phyloP scores from a whole-genome alignment of 2,113 vertebrate species.

The Amphilophus citrinellus region DNA sequence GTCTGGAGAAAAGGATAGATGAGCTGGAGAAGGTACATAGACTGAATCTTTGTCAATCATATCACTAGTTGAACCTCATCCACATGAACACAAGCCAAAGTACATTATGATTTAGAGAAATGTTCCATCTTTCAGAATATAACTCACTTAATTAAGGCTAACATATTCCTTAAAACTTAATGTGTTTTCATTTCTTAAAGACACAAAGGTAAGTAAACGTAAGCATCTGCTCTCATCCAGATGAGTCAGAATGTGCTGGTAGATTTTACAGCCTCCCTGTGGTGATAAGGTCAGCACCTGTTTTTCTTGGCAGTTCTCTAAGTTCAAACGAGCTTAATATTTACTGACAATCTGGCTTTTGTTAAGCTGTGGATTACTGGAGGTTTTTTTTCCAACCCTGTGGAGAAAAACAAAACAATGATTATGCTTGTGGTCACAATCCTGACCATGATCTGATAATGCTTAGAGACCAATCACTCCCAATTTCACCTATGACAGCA shows the following conservation, averaged over 20 bases:
- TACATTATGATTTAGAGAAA: background rate
- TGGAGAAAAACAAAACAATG: too few species aligned
- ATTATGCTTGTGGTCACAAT: too few species aligned
- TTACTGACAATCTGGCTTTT: background rate
- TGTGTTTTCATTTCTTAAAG: background rate
- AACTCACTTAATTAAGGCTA: background rate
- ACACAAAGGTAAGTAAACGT: background rate
- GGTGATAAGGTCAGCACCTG: constrained; percentile 35
- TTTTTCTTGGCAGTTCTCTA: constrained; percentile 6
- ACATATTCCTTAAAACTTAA: background rate
- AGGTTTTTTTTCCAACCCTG: background rate
- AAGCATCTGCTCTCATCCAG: constrained; percentile 28
- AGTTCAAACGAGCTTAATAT: background rate
- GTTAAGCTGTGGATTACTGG: background rate
- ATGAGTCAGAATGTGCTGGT: constrained; percentile 13
- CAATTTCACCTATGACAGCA: too few species aligned
- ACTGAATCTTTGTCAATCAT: background rate
- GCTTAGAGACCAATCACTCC: too few species aligned
- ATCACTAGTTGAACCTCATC: background rate
- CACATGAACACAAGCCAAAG: background rate
- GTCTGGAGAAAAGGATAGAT: constrained; percentile 91
- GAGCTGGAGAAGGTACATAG: constrained; percentile 91
- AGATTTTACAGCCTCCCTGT: constrained; percentile 30
- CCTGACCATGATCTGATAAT: too few species aligned
- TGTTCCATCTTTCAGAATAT: background rate